Conservation (phyloP, 1,140 invertebrate species). For the Nasonia longicornis region DNA sequence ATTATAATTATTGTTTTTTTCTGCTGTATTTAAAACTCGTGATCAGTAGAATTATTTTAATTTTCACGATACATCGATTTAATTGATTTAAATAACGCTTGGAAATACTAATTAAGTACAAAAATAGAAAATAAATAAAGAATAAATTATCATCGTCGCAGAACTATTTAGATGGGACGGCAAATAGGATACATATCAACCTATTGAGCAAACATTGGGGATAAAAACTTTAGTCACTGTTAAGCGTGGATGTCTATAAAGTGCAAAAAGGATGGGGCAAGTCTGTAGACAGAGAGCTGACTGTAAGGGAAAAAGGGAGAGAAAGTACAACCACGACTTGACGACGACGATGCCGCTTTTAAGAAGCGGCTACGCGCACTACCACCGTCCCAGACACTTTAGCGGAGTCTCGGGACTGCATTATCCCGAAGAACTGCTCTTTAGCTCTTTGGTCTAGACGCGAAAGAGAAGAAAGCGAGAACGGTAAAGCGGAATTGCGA, state of each 20-base stretch:
- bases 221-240: not conserved
- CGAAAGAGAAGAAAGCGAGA: slow-evolving; percentile 33
- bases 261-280: not conserved
- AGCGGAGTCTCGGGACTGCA: slow-evolving; percentile 45
- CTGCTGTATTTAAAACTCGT: no score
- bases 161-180: no score
- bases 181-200: no score
- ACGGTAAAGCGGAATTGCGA: slow-evolving; percentile 9
- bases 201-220: no score
- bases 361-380: slow-evolving; percentile 10
- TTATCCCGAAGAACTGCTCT: slow-evolving; percentile 48
- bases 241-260: not conserved
- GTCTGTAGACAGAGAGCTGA: not conserved
- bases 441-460: slow-evolving; percentile 48
- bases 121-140: no score
- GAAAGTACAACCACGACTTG: not conserved
- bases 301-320: not conserved
- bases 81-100: no score
- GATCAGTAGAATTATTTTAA: no score
- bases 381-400: slow-evolving; percentile 17
- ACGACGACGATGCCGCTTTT: slow-evolving; percentile 20
- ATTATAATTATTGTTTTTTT: no score
- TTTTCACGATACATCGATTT: no score
- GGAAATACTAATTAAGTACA: no score
- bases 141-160: no score